Base-by-base conservation (phyloP, 2,113 vertebrate genomes). In the Bufo gargarizans region DNA sequence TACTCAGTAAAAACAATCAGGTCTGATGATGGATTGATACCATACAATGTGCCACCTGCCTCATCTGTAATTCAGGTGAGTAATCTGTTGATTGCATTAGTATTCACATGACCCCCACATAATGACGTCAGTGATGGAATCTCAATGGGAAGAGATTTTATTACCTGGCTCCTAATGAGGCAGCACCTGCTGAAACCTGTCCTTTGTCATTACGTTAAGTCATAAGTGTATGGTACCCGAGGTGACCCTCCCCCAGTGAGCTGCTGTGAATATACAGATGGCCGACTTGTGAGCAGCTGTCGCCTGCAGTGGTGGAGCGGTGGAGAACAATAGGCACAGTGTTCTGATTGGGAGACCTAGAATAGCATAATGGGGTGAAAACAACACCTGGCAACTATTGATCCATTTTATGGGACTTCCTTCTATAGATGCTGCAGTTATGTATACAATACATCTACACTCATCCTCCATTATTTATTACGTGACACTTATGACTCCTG, bases 161-260 rank as follows among this genome's bases (percentile, higher is more conserved):
- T 92, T 92, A 93, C 93, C 93, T 82, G n/a, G 87, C 83, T 43
- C 1, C 16, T 92, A 93, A 92, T 94, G 95, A 95, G 94, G 94
- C 95, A 94, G 91, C 95, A 95, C 94, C 95, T 95, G 95, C 94
- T 95, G 89, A 77, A 91, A 92, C 91, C 91, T 90, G 90, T 93
- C 93, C 92, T 92, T 91, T 93, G 93, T 95, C 92, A 95, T 95
- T 89, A 93, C 88, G 72, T 90, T 8, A 22, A 91, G 93, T 92
- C 94, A 92, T 92, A 89, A 86, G 77, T 69, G 91, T 89, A 90
- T 13, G 89, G 89, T 91, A 89, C 91, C 86, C 50, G 2, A 85
- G 45, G 20, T 83, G 74, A 89, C 43, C 56, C 71, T 47, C 85
- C 17, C 53, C 84, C 50, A 74, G 49, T 19, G 69, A 33, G 11